Evolutionary conservation across 2,888 invertebrate genomes (phyloP).

Genomic region (Ganaspis brasiliensis): DNA sequence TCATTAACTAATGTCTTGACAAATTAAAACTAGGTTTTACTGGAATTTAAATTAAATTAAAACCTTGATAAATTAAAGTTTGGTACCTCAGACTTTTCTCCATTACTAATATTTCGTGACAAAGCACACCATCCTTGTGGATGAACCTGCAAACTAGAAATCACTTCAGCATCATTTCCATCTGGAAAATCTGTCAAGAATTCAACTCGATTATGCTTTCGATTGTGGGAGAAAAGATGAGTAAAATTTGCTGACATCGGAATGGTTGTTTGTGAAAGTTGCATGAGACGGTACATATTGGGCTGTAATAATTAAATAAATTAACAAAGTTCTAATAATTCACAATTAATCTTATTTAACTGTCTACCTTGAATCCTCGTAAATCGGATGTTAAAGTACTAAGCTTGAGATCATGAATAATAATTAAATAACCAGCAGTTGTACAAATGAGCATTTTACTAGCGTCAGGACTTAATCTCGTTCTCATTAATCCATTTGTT

Average conservation of each 20-base stretch:
- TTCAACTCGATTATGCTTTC: constrained; percentile 92
- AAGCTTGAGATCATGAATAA: constrained; percentile 94
- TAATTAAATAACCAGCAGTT: constrained; percentile 93
- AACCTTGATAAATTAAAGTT: no score
- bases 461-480: constrained; percentile 92
- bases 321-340: background rate
- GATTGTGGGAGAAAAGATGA: constrained; percentile 88
- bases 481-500: constrained; percentile 93
- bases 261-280: constrained; percentile 90
- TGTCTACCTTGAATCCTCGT: constrained; percentile 89
- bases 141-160: constrained; percentile 94
- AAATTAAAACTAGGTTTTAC: no score
- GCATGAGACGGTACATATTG: constrained; percentile 94
- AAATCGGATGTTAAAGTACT: constrained; percentile 90
- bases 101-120: constrained; percentile 92
- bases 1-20: no score
- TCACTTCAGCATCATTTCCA: constrained; percentile 93
- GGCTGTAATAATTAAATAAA: constrained; percentile 84
- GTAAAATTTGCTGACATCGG: constrained; percentile 91
- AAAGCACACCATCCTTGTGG: constrained; percentile 95
- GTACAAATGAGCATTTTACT: constrained; percentile 95
- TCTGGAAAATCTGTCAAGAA: constrained; percentile 94
- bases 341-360: no score
- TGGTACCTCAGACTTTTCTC: constrained; percentile 93
- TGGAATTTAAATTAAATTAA: no score